Evolutionary conservation across 2,113 vertebrate genomes (phyloP).

Genomic region (Lophochroa leadbeateri): DNA sequence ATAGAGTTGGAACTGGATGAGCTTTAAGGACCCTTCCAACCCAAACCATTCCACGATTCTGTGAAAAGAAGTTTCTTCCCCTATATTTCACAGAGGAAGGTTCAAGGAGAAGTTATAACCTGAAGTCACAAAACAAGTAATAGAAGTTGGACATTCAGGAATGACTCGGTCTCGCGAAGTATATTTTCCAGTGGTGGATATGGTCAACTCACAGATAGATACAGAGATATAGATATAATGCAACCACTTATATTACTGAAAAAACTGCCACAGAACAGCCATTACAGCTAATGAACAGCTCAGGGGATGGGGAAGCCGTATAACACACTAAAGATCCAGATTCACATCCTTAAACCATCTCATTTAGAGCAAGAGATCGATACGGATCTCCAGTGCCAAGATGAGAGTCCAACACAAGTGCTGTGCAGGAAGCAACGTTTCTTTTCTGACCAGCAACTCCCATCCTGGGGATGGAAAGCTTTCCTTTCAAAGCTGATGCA

Average conservation of each 20-base stretch:
- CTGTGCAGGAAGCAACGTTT: background rate
- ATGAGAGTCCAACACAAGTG: fast-evolving
- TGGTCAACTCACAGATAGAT: fast-evolving
- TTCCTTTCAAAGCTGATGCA: background rate
- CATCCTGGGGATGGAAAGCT: background rate
- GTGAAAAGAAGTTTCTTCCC: background rate
- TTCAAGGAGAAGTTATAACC: background rate
- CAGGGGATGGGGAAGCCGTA: background rate
- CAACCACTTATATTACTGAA: background rate
- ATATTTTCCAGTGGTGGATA: too few relatives aligned
- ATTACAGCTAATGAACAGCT: background rate
- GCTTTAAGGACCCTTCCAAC: background rate
- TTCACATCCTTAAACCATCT: background rate
- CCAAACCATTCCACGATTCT: background rate
- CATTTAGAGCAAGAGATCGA: background rate
- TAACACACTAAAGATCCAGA: fast-evolving
- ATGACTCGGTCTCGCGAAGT: fast-evolving
- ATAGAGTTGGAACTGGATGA: background rate
- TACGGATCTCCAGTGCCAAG: fast-evolving
- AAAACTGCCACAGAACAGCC: background rate
- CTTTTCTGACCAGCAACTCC: background rate
- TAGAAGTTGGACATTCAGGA: background rate
- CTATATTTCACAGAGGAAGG: background rate
- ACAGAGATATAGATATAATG: fast-evolving
- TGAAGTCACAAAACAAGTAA: background rate